A percentile compares a stretch with the other conserved stretches of the same genome.
These are phyloP conservation scores for Grapholita molesta DNA, from an alignment of 1,140 invertebrate genomes.

Conservation along the genomic window DNA sequence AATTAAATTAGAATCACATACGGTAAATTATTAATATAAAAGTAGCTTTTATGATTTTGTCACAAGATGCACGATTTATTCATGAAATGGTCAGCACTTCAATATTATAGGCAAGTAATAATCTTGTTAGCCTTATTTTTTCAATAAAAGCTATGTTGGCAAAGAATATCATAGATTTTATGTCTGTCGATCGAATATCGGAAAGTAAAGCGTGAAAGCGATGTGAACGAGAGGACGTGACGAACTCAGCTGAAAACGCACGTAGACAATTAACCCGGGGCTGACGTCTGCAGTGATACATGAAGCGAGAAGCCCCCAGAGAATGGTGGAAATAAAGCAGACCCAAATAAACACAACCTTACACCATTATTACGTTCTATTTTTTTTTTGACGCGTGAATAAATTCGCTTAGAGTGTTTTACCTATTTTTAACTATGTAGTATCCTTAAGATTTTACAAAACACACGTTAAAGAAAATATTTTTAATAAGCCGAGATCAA, in stretches of 20 bases:
- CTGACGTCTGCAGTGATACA: constrained; percentile 53
- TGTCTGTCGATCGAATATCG: not conserved
- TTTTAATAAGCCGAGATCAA: constrained; percentile 30
- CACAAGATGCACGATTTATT: no score
- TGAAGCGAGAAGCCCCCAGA: constrained; percentile 33
- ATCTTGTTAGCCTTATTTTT: not conserved
- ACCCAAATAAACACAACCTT: constrained; percentile 36
- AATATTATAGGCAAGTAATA: not conserved
- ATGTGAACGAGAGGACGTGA: constrained; percentile 36
- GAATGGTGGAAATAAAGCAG: constrained; percentile 34
- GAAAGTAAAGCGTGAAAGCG: not conserved
- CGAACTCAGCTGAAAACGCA: constrained; percentile 56
- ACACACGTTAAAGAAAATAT: constrained; percentile 16
- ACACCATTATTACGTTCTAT: constrained; percentile 26
- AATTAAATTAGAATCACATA: no score
- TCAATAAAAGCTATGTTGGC: not conserved
- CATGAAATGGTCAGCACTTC: not conserved
- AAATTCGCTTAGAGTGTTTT: not conserved
- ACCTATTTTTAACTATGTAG: not conserved
- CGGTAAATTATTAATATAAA: no score
- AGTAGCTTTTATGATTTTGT: no score
- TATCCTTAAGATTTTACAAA: not conserved
- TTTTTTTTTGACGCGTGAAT: not conserved
- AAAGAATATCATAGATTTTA: not conserved
- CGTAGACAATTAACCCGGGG: constrained; percentile 57